A percentile compares a stretch with the other conserved stretches of the same genome.
These are phyloP conservation scores for Drepanosiphum platanoidis DNA, from an alignment of 2,888 invertebrate genomes.

Conservation along the genomic window DNA sequence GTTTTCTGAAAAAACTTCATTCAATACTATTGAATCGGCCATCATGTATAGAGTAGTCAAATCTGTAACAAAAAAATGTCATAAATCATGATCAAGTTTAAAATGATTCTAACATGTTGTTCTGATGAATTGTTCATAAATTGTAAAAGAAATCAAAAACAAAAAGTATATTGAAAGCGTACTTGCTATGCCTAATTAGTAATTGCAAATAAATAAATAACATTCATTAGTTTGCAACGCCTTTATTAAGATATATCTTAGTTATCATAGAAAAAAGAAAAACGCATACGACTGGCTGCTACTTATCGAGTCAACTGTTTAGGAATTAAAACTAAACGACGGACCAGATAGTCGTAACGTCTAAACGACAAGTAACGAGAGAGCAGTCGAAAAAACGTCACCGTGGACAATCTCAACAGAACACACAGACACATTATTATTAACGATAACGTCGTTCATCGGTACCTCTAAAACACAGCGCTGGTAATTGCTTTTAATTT, in stretches of 20 bases:
- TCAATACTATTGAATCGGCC: neutral
- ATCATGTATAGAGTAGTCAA: neutral
- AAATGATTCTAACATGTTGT: neutral
- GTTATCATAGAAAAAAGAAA: neutral
- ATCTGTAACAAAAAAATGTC: neutral
- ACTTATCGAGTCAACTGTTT: neutral
- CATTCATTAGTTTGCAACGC: neutral
- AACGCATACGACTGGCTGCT: neutral
- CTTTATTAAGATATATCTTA: neutral
- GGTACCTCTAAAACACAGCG: constrained; percentile 12
- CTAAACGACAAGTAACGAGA: neutral
- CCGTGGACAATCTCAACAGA: neutral
- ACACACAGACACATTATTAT: neutral
- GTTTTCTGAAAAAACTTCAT: neutral
- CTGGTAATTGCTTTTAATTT: neutral
- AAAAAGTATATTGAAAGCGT: too few species aligned
- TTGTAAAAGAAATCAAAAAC: neutral
- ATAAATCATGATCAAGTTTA: too few species aligned
- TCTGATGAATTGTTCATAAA: neutral
- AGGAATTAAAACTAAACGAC: neutral
- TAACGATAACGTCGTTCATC: neutral
- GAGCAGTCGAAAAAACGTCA: neutral
- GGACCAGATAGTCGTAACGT: neutral
- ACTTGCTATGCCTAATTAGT: neutral
- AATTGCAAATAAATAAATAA: neutral